Percentiles rank a stretch among this genome's conserved stretches.
These are phyloP conservation scores for Drosophila baimaii DNA, from an alignment of 1,140 invertebrate species.

Conservation along the genomic window DNA sequence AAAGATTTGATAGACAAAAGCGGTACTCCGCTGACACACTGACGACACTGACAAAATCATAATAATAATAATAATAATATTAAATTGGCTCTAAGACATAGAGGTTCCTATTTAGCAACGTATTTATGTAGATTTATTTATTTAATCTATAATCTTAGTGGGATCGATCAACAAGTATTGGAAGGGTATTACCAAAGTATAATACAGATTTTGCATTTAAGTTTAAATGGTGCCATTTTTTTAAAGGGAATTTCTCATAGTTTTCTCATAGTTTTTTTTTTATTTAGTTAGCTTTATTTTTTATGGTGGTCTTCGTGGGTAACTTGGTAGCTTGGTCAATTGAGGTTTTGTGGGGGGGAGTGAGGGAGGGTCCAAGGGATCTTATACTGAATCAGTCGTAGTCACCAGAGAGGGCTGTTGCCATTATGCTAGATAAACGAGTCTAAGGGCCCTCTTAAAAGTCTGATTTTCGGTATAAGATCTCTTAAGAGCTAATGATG, in stretches of 20 bases:
- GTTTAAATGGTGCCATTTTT: constrained; percentile 48
- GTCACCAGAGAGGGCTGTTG: constrained; percentile 11
- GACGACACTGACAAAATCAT: constrained; percentile 51
- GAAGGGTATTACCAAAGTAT: constrained; percentile 71
- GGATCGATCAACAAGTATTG: constrained; percentile 63
- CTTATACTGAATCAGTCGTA: constrained; percentile 28
- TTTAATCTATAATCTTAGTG: constrained; percentile 41
- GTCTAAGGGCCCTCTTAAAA: constrained; percentile 9
- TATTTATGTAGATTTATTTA: constrained; percentile 26
- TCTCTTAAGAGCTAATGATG: constrained; percentile 24
- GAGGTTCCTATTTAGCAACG: constrained; percentile 41
- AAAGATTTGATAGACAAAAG: constrained; percentile 50
- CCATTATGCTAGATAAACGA: constrained; percentile 8
- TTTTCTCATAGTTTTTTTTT: not conserved
- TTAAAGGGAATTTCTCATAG: too few relatives aligned
- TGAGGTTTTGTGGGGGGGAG: constrained; percentile 20
- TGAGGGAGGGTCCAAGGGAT: constrained; percentile 16
- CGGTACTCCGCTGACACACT: constrained; percentile 51
- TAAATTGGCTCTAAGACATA: constrained; percentile 63
- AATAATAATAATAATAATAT: too few relatives aligned
- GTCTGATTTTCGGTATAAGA: constrained; percentile 34
- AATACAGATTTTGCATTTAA: constrained; percentile 52
- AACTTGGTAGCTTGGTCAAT: constrained; percentile 78
- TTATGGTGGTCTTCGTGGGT: constrained; percentile 59
- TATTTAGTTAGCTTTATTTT: constrained; percentile 11